Evolutionary conservation across 2,113 vertebrate species (phyloP), one percentile per base, ranked within the genome.

Genomic region (Pagrus major): DNA sequence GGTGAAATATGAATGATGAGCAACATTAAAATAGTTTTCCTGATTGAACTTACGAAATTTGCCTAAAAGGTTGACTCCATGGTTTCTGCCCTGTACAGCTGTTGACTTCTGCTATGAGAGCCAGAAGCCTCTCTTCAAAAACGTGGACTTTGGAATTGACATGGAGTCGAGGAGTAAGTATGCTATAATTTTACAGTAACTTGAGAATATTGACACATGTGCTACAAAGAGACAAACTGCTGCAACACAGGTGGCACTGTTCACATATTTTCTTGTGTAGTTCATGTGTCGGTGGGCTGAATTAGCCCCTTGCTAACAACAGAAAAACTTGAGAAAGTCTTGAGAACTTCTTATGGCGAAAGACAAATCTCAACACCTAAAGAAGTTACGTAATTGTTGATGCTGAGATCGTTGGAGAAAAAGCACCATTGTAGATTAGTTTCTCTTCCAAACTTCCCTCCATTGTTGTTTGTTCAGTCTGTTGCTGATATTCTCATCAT

Each of bases 111-210:
- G 84, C 56, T 98, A 97, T 0, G 93, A 94, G 0, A 61, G 89
- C 9, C 96, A 97, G 84, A 97, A 97, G 71, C 80, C 89, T 23
- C 94, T 98, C 23, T 97, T 98, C 86, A 96, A 84, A 92, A 97
- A 96, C 5, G 93, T 97, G 83, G 97, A 98, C 79, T 98, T 98
- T 91, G 97, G 97, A 56, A 97, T 98, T 16, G 97, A 97, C 92
- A 96, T 97, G 97, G 97, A 97, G 6, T 97, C 97, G 3, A 95
- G 97, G 88, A 95, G 97, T 98, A 84, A 96, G 96, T 94, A 41
- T 68, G 23, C 52, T 41, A 9, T 44, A 8, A 46, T n/a, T 42
- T 5, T 8, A 41, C 7, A 4, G 21, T 15, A 23, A 51, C 12
- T 14, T 20, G 2, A 35, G 25, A 63, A 64, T 58, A 31, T 4